phyloP scores from a whole-genome alignment of 2,797 vertebrate genomes.

The Molossus alvarezi region DNA sequence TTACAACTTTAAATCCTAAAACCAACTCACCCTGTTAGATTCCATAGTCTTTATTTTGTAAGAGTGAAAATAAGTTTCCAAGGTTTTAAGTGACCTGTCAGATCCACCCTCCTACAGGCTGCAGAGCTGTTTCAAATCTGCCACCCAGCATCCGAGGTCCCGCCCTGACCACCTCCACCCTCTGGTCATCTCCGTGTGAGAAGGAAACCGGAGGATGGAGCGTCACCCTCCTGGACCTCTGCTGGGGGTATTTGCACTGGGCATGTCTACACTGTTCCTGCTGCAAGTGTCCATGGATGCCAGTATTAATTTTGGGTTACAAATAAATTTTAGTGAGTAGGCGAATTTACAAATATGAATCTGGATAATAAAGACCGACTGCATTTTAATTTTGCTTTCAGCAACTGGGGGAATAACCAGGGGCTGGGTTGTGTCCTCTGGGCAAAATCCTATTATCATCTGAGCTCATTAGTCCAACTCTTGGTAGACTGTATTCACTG shows the following conservation, averaged over 20 bases:
- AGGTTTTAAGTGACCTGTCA: neutral
- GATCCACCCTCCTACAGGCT: accelerated
- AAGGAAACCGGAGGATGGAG: neutral
- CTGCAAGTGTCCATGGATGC: neutral
- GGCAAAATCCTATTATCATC: neutral
- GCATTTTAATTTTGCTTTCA: slow-evolving; percentile 8
- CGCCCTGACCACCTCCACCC: no score
- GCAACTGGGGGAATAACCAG: neutral
- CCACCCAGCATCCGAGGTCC: neutral
- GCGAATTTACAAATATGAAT: neutral
- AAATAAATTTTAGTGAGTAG: slow-evolving; percentile 14
- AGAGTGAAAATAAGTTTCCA: neutral
- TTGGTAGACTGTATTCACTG: neutral
- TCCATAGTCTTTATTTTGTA: neutral
- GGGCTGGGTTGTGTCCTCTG: neutral
- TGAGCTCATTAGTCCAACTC: neutral
- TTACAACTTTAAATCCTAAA: neutral
- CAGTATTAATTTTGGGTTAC: neutral
- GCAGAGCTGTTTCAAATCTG: neutral
- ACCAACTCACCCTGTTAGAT: neutral
- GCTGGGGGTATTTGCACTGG: accelerated
- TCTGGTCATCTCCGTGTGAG: neutral
- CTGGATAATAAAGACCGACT: neutral
- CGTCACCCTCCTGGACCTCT: neutral
- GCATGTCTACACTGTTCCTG: neutral